These are phyloP conservation scores for Anaspis maculata DNA, from an alignment of 2,888 invertebrate species.

Conservation along the genomic window DNA sequence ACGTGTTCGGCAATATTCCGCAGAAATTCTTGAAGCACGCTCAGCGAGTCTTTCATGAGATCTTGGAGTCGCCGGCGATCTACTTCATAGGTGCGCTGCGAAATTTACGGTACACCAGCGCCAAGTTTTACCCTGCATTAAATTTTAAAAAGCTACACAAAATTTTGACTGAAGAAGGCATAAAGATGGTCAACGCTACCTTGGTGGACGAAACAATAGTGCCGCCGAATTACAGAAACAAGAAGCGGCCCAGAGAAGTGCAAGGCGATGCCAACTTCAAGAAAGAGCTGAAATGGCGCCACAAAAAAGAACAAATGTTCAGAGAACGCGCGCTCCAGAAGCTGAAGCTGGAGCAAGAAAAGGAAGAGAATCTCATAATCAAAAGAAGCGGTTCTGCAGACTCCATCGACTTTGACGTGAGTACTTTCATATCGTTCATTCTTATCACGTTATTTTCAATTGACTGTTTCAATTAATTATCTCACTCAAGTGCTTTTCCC, in stretches of 20 bases:
- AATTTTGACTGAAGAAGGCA: slow-evolving; percentile 19
- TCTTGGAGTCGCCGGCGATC: slow-evolving; percentile 64
- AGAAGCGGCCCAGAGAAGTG: slow-evolving; percentile 3
- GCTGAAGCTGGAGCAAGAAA: slow-evolving; percentile 13
- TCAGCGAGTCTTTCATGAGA: slow-evolving; percentile 59
- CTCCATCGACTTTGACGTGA: slow-evolving; percentile 51
- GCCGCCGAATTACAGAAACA: slow-evolving; percentile 6
- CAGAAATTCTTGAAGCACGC: slow-evolving; percentile 53
- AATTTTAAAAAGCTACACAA: slow-evolving; percentile 24
- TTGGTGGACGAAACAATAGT: not conserved
- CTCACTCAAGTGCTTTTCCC: too few species aligned
- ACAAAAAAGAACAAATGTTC: slow-evolving; percentile 15
- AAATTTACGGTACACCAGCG: slow-evolving; percentile 52
- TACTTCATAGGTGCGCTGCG: slow-evolving; percentile 60
- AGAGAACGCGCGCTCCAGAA: slow-evolving; percentile 17
- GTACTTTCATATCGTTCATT: too few species aligned
- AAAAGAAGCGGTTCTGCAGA: slow-evolving; percentile 29
- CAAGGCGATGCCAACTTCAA: slow-evolving; percentile 5
- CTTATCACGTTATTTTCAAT: too few species aligned
- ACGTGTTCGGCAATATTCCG: slow-evolving; percentile 64
- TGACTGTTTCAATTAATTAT: too few species aligned
- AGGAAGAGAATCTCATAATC: slow-evolving; percentile 20
- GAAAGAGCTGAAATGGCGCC: slow-evolving; percentile 11
- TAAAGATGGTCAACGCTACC: not conserved
- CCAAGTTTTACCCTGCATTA: slow-evolving; percentile 23